Base-by-base conservation (phyloP, 2,888 invertebrate species). In the Diarsia rubi region DNA sequence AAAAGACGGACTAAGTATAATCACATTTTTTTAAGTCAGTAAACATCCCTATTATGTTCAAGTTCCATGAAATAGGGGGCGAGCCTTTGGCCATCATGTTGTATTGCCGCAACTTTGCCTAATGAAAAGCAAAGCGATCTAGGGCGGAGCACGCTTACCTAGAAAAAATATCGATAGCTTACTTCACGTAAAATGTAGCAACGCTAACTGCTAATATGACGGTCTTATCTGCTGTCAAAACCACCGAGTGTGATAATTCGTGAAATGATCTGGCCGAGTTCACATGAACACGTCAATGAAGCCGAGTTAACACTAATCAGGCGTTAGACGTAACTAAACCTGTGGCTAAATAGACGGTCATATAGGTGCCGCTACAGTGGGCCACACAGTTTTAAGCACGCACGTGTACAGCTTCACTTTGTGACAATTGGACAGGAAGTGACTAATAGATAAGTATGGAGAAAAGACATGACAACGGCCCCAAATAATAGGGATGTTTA, bases 211-310 rank as follows among this genome's bases (percentile, higher is more conserved):
- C 24, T 37, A 37, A 54, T 21, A 14, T 49, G n/a, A 49, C 45
- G 44, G 11, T 9, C 3, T 27, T 54, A 79, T 62, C 72, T 16
- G 21, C 16, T 54, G 52, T 71, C 79, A 31, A 31, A 71, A 2
- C 37, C 0, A 71, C 47, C 47, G 47, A 73, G 5, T 31, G 60
- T 24, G 60, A n/a, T 14, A 47, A 54, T 69, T 54, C 60, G 69
- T 37, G 5, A 24, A 76, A 44, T 59, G 27, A 42, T 52, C 24
- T 42, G 42, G 9, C 14, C 49, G 45, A 47, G 77, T 69, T 60
- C 77, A 63, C 69, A 64, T 42, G 21, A 45, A 59, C 27, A 47
- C 57, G 52, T 42, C 57, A 64, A 76, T 65, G 57, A 24, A 49
- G 19, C n/a, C 5, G 12, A 44, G 54, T 49, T 11, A 21, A 14